phyloP scores from a whole-genome alignment of 2,113 vertebrate species.

The Scomber japonicus region DNA sequence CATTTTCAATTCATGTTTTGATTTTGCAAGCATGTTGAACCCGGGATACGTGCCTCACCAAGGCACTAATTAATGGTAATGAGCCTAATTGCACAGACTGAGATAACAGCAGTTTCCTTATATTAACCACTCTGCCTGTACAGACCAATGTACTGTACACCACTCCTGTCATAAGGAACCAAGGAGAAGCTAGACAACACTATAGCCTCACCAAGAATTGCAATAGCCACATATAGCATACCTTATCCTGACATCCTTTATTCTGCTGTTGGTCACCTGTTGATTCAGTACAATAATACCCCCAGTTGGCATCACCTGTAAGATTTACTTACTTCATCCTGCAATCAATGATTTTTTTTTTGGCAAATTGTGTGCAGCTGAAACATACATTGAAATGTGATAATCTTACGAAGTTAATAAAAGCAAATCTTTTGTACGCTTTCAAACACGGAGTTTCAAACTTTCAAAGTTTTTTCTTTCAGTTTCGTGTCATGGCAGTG shows the following conservation, averaged over 20 bases:
- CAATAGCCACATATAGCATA: no score
- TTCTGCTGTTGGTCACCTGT: constrained; percentile 11
- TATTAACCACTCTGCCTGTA: background rate
- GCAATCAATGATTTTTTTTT: no score
- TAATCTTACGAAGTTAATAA: no score
- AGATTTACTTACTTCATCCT: constrained; percentile 24
- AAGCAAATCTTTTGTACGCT: no score
- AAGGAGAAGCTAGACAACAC: background rate
- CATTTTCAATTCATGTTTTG: constrained; percentile 62
- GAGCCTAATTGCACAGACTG: constrained; percentile 42
- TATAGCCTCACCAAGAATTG: background rate
- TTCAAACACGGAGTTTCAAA: no score
- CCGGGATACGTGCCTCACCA: constrained; percentile 37
- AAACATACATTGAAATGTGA: no score
- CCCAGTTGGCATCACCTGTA: constrained; percentile 4
- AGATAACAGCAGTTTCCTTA: constrained; percentile 45
- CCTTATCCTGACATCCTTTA: constrained; percentile 4
- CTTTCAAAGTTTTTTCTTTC: no score
- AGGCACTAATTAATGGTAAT: constrained; percentile 62
- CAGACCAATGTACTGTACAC: background rate
- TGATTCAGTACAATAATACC: constrained; percentile 15
- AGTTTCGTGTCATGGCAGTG: no score
- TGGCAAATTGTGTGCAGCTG: no score
- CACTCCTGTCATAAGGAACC: constrained; percentile 1
- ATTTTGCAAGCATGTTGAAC: constrained; percentile 63